phyloP scores from a whole-genome alignment of 2,888 invertebrate genomes.

The Crocallis elinguaria region DNA sequence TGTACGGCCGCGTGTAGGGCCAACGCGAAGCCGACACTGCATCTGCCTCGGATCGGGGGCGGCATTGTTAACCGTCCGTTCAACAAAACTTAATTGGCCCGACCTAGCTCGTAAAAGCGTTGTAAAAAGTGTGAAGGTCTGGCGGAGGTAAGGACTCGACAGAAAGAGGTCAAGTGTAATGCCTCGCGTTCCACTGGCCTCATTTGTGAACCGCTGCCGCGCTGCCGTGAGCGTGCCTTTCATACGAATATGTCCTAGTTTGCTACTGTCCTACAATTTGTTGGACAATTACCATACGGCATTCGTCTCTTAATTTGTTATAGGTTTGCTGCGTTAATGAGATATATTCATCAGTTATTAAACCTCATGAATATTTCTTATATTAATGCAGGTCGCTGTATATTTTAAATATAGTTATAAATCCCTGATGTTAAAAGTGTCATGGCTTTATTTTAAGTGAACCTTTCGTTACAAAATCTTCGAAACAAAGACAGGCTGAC shows the following conservation, averaged over 20 bases:
- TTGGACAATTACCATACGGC: slow-evolving; percentile 28
- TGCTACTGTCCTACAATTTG: slow-evolving; percentile 56
- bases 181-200: slow-evolving; percentile 83
- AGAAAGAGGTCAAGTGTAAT: slow-evolving; percentile 84
- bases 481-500: too few species aligned
- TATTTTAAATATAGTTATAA: slow-evolving; percentile 15
- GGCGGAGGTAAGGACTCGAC: slow-evolving; percentile 82
- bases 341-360: slow-evolving; percentile 5
- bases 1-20: slow-evolving; percentile 54
- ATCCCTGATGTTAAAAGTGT: neutral
- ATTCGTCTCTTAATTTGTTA: slow-evolving; percentile 11
- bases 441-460: neutral
- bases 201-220: slow-evolving; percentile 71
- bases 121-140: slow-evolving; percentile 84
- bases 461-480: too few species aligned
- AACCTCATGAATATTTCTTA: neutral
- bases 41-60: slow-evolving; percentile 61
- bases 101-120: slow-evolving; percentile 82
- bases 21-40: slow-evolving; percentile 46
- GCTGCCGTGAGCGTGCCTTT: slow-evolving; percentile 67
- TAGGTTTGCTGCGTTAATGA: slow-evolving; percentile 8
- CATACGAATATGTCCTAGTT: slow-evolving; percentile 72
- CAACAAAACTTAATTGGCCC: slow-evolving; percentile 79
- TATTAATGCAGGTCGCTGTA: slow-evolving; percentile 6
- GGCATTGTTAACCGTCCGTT: slow-evolving; percentile 66